These are phyloP conservation scores for Pangasianodon gigas DNA, from an alignment of 2,113 vertebrate genomes.

Conservation along the genomic window DNA sequence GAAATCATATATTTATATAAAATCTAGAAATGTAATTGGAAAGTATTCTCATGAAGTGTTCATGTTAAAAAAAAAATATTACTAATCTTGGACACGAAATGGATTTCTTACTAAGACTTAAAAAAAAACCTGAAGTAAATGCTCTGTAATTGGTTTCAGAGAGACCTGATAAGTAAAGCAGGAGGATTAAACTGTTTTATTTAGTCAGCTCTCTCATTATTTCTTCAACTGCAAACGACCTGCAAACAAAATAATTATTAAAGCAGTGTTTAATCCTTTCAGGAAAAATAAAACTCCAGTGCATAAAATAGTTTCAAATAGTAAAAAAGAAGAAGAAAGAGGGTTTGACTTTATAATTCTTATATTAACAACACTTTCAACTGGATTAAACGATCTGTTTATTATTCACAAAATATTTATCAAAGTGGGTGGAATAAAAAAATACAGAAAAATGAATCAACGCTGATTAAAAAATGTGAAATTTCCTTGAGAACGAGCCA, in stretches of 20 bases:
- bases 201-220: not conserved
- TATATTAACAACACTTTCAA: not conserved
- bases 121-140: not conserved
- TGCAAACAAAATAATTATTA: not conserved
- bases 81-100: not conserved
- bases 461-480: not conserved
- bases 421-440: not conserved
- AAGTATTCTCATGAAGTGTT: not conserved
- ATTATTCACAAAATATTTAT: not conserved
- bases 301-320: not conserved
- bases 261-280: not conserved
- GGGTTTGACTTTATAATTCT: not conserved
- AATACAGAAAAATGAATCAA: not conserved
- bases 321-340: not conserved
- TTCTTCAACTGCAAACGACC: not conserved
- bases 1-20: not conserved
- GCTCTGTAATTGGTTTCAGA: not conserved
- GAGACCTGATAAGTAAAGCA: not conserved
- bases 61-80: not conserved
- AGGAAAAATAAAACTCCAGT: not conserved
- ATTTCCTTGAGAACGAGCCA: not conserved
- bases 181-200: not conserved
- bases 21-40: not conserved
- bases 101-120: not conserved
- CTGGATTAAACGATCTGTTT: not conserved